Evolutionary conservation across 2,113 vertebrate genomes (phyloP).

Genomic region (Prietella phreatophila): DNA sequence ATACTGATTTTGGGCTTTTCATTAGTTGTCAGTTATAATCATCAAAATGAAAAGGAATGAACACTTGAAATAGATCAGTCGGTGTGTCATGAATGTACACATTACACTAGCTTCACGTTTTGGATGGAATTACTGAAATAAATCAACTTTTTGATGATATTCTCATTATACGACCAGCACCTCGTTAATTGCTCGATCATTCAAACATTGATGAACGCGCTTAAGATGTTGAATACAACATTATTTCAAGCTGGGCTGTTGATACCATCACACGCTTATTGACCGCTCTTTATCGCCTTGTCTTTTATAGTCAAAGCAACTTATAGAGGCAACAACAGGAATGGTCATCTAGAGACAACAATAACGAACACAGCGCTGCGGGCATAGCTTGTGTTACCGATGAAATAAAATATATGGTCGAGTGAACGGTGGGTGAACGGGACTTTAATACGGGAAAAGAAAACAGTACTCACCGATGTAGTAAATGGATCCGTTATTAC

Average conservation of each 20-base stretch:
- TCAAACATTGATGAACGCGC: background rate
- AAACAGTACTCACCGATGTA: conserved; percentile 79
- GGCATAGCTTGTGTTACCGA: background rate
- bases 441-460: background rate
- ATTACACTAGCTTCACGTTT: too few relatives aligned
- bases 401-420: background rate
- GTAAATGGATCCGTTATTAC: conserved; percentile 90
- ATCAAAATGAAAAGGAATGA: too few relatives aligned
- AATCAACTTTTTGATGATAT: too few relatives aligned
- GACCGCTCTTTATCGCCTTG: background rate
- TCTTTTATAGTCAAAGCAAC: background rate
- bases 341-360: background rate
- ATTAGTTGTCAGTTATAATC: too few relatives aligned
- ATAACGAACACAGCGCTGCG: background rate
- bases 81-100: too few relatives aligned
- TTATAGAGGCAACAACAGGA: too few relatives aligned
- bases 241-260: background rate
- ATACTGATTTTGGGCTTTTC: too few relatives aligned
- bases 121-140: too few relatives aligned
- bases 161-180: too few relatives aligned
- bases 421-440: background rate
- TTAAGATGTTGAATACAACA: background rate
- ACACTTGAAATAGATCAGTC: too few relatives aligned
- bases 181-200: background rate
- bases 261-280: background rate